Conservation (phyloP, 2,797 vertebrate genomes). For the Erpetoichthys calabaricus region DNA sequence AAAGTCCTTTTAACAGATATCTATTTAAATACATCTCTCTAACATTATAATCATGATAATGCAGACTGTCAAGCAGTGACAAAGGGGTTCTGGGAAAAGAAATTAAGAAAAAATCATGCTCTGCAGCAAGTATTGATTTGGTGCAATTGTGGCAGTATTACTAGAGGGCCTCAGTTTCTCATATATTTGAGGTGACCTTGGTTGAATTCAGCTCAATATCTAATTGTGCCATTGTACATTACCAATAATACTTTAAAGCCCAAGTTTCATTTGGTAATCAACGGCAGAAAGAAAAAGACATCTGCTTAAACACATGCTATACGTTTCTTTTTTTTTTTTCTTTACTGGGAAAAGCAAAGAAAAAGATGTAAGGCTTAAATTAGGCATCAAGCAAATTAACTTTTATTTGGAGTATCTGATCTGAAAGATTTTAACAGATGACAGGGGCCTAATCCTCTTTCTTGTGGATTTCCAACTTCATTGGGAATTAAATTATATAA, state of each 20-base stretch:
- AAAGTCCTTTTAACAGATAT: too few relatives aligned
- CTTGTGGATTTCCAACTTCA: neutral
- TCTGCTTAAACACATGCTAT: too few relatives aligned
- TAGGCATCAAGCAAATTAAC: too few relatives aligned
- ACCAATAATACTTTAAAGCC: neutral
- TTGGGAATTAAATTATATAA: neutral
- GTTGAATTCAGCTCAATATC: neutral
- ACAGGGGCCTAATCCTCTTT: slow-evolving; percentile 1
- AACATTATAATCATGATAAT: neutral
- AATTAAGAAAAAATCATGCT: neutral
- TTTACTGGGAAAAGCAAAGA: too few relatives aligned
- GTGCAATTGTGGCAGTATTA: neutral
- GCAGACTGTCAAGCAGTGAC: neutral
- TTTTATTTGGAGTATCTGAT: too few relatives aligned
- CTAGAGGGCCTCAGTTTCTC: neutral
- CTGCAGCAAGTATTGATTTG: neutral
- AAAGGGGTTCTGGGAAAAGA: neutral
- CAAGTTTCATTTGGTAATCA: too few relatives aligned
- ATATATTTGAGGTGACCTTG: too few relatives aligned
- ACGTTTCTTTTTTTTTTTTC: too few relatives aligned
- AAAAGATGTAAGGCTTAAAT: too few relatives aligned
- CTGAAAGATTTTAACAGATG: slow-evolving; percentile 2
- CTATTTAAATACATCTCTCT: too few relatives aligned
- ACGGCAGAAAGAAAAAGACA: too few relatives aligned
- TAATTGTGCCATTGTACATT: neutral